Evolutionary conservation across 2,888 invertebrate genomes (phyloP), one percentile per base, ranked within the genome.

Genomic region (Iselma pallidipennis): DNA sequence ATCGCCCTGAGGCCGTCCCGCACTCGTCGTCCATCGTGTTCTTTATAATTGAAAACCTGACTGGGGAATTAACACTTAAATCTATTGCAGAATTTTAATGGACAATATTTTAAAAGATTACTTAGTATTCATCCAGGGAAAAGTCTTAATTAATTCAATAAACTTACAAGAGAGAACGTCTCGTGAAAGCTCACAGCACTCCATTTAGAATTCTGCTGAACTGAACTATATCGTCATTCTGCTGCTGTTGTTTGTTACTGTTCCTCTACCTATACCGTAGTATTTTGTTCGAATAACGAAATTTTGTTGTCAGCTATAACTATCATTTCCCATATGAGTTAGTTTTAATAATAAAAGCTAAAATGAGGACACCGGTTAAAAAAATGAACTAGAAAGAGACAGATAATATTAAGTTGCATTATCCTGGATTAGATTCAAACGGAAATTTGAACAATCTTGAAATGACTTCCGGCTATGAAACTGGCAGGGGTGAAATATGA

Each of bases 71-170:
- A 71, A 66, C 68, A 68, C 70, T 67, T 70, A 71, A 73, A 71
- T 73, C 70, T 73, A 73, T 73, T 71, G 70, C 71, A 66, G 73
- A 71, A 72, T 73, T 72, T 73, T 72, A 73, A 73, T 73, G 73
- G 70, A 69, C 66, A 68, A 70, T 68, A 69, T 72, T 70, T 71
- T 69, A 69, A 67, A 68, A 67, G 71, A 73, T 69, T 72, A 66
- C 70, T 72, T 70, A 69, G 69, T 68, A 71, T 71, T 72, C 73
- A 66, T 61, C 66, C 66, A 58, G 66, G 70, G 69, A 71, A 58
- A 70, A 66, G 67, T 69, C 71, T 68, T 72, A 71, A 73, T 73
- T 73, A 72, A 73, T 72, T 71, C 70, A 68, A 71, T 70, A 67
- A 69, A 70, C 64, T 69, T 63, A 49, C 55, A 64, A 60, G 59